These are phyloP conservation scores for Peromyscus nudipes DNA, from an alignment of 2,797 vertebrate species.

Conservation along the genomic window DNA sequence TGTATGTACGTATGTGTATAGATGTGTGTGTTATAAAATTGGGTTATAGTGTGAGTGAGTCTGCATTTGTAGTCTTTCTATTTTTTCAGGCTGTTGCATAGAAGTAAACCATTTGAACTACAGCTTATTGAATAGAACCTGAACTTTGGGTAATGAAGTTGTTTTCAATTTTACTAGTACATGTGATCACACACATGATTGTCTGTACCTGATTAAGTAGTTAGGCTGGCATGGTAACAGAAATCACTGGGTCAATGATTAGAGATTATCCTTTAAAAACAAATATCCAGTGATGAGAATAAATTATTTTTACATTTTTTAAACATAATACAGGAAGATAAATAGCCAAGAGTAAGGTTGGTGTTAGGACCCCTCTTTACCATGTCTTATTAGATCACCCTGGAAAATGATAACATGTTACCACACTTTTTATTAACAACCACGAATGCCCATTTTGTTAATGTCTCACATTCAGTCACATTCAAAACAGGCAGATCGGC, in stretches of 20 bases:
- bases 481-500: not conserved
- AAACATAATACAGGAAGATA: not conserved
- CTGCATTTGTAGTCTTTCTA: not conserved
- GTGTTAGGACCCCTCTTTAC: not conserved
- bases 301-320: not conserved
- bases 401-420: not conserved
- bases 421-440: not conserved
- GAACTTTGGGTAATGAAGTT: not conserved
- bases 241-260: not conserved
- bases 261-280: not conserved
- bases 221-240: not conserved
- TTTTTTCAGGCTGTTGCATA: constrained; percentile 34
- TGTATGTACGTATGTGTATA: not conserved
- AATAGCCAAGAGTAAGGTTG: not conserved
- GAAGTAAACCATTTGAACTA: not conserved
- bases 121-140: constrained; percentile 35
- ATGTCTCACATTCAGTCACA: not conserved
- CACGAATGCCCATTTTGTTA: not conserved
- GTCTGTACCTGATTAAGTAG: not conserved
- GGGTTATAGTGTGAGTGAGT: not conserved
- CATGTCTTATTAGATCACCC: not conserved
- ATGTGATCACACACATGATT: not conserved
- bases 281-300: not conserved
- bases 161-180: constrained; percentile 17
- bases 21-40: constrained; percentile 11